These are phyloP conservation scores for Neuroscelio doddi DNA, from an alignment of 2,888 invertebrate genomes.

Conservation along the genomic window DNA sequence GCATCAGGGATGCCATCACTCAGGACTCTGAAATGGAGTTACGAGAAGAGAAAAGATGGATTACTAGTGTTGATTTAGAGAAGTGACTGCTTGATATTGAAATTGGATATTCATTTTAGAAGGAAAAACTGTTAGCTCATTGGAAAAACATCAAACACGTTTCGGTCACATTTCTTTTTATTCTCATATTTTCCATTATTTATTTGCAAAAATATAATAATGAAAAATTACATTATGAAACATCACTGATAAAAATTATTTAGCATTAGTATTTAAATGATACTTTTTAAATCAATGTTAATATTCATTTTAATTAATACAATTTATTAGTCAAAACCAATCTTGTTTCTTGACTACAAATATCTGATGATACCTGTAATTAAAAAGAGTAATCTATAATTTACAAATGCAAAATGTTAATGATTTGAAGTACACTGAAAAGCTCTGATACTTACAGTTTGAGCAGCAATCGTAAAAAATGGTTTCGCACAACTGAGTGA, in stretches of 20 bases:
- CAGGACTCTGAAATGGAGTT: slow-evolving; percentile 1
- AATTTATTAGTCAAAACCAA: no score
- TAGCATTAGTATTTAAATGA: no score
- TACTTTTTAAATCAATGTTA: no score
- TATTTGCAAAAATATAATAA: no score
- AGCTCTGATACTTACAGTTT: slow-evolving; percentile 2
- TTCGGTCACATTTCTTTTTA: background rate
- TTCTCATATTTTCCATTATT: no score
- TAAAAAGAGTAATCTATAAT: background rate
- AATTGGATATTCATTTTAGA: background rate
- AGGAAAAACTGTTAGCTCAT: background rate
- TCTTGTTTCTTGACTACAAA: no score
- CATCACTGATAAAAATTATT: no score
- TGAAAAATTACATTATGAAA: no score
- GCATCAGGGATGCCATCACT: slow-evolving; percentile 16
- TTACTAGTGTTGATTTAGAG: slow-evolving; percentile 10
- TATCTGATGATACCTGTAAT: no score
- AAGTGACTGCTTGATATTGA: slow-evolving; percentile 2
- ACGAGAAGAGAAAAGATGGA: slow-evolving; percentile 32
- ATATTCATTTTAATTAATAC: no score
- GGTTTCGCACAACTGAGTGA: background rate
- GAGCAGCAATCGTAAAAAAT: slow-evolving; percentile 7
- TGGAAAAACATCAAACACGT: background rate
- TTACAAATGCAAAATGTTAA: background rate
- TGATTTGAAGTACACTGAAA: background rate